phyloP scores from a whole-genome alignment of 2,113 vertebrate species.

The Corydoras maculifer region DNA sequence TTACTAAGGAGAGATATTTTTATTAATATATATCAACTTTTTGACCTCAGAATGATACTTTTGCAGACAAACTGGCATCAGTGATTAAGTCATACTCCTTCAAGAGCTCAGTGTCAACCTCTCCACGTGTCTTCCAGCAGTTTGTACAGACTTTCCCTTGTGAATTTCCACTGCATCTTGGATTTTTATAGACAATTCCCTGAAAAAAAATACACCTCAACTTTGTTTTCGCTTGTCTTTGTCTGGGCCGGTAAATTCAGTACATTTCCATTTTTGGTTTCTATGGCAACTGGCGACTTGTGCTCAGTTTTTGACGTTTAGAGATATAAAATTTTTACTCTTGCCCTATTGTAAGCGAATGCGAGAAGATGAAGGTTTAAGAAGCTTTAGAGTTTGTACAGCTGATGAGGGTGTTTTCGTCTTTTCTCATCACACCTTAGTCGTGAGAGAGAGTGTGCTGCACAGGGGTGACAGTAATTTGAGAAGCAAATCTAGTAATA shows the following conservation, averaged over 20 bases:
- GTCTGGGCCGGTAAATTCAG: conserved; percentile 27
- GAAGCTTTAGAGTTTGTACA: conserved; percentile 9
- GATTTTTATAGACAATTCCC: conserved; percentile 14
- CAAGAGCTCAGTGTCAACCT: conserved; percentile 1
- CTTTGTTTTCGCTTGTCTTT: conserved; percentile 22
- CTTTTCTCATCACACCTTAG: conserved; percentile 15
- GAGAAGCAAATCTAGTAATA: conserved; percentile 1
- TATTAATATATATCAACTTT: too few relatives aligned
- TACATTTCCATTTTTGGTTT: conserved; percentile 37
- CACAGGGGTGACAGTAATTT: background rate
- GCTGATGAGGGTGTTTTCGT: conserved; percentile 2
- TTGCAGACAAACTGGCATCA: background rate
- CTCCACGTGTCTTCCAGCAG: background rate
- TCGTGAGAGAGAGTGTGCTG: background rate
- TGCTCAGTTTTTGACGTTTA: conserved; percentile 38
- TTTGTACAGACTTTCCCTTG: conserved; percentile 4
- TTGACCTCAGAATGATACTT: background rate
- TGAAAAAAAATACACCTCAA: background rate
- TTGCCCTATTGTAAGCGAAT: background rate
- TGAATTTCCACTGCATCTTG: background rate
- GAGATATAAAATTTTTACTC: conserved; percentile 35
- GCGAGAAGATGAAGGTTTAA: background rate
- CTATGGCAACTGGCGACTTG: conserved; percentile 41
- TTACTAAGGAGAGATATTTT: too few relatives aligned
- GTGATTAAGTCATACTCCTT: conserved; percentile 16